phyloP scores from a whole-genome alignment of 2,888 invertebrate species.

The Serrognathus titanus region DNA sequence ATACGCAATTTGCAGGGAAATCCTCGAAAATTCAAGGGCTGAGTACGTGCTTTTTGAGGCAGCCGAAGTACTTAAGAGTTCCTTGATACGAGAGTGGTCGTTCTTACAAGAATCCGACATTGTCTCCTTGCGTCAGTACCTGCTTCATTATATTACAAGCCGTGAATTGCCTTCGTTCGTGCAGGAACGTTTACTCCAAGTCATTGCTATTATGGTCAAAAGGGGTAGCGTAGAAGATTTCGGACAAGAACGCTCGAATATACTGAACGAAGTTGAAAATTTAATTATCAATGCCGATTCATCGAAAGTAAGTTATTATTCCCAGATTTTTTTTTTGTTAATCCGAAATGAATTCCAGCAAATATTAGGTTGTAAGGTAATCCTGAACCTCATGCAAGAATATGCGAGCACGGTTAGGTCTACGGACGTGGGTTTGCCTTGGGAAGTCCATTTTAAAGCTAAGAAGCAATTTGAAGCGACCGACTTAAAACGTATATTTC shows the following conservation, averaged over 20 bases:
- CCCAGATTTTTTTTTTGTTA: background rate
- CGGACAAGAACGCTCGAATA: slow-evolving; percentile 63
- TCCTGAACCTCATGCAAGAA: slow-evolving; percentile 82
- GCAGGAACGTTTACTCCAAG: slow-evolving; percentile 68
- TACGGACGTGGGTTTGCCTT: slow-evolving; percentile 81
- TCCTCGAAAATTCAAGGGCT: slow-evolving; percentile 68
- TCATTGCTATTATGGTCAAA: slow-evolving; percentile 85
- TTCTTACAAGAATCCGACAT: slow-evolving; percentile 67
- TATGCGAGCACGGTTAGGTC: slow-evolving; percentile 83
- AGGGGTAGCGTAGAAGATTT: slow-evolving; percentile 73
- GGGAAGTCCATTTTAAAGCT: slow-evolving; percentile 81
- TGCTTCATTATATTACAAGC: slow-evolving; percentile 72
- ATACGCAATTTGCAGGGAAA: slow-evolving; percentile 74
- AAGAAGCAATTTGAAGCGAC: slow-evolving; percentile 81
- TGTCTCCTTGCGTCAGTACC: slow-evolving; percentile 69
- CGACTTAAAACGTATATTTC: slow-evolving; percentile 77
- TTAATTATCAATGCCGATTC: slow-evolving; percentile 68
- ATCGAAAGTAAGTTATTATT: slow-evolving; percentile 51
- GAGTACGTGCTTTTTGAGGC: slow-evolving; percentile 87
- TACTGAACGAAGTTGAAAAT: slow-evolving; percentile 71
- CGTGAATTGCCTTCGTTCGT: slow-evolving; percentile 69
- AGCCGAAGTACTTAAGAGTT: slow-evolving; percentile 75
- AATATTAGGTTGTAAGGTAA: slow-evolving; percentile 79
- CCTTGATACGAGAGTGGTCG: slow-evolving; percentile 81
- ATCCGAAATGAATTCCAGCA: slow-evolving; percentile 52